Evolutionary conservation across 2,797 vertebrate species (phyloP).

Genomic region (Rhinogobio ventralis): DNA sequence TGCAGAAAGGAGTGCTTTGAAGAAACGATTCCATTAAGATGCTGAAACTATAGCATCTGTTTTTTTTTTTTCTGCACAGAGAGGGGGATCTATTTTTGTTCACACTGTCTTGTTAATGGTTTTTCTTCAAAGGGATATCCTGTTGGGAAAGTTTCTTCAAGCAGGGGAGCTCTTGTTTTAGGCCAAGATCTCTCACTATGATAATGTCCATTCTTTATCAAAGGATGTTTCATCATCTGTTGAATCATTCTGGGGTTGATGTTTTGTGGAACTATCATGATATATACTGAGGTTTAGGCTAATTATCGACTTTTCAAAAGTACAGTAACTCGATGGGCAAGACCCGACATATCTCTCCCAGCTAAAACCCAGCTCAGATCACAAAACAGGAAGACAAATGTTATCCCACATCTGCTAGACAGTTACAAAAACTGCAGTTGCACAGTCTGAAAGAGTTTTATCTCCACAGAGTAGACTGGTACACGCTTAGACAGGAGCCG

Average conservation of each 20-base stretch:
- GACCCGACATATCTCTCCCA: background rate
- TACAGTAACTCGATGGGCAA: background rate
- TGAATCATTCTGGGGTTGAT: background rate
- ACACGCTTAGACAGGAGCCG: background rate
- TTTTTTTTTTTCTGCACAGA: background rate
- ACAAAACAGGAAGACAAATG: background rate
- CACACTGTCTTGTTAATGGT: constrained; percentile 4
- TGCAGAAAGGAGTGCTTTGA: constrained; percentile 30
- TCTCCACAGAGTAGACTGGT: background rate
- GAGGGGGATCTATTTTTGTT: constrained; percentile 32
- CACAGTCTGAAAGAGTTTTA: constrained; percentile 12
- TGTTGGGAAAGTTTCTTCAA: constrained; percentile 42
- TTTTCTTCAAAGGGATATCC: constrained; percentile 35
- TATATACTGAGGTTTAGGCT: constrained; percentile 1
- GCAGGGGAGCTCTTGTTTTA: background rate
- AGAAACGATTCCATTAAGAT: constrained; percentile 25
- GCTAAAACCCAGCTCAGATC: constrained; percentile 12
- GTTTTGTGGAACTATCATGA: background rate
- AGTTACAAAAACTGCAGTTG: background rate
- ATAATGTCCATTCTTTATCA: constrained; percentile 27
- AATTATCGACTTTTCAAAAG: background rate
- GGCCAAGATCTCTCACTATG: background rate
- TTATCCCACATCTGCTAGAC: constrained; percentile 14
- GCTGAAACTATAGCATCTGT: constrained; percentile 33
- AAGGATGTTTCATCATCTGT: constrained; percentile 34